These are phyloP conservation scores for Pelobates fuscus DNA, from an alignment of 2,113 vertebrate genomes.

Conservation along the genomic window DNA sequence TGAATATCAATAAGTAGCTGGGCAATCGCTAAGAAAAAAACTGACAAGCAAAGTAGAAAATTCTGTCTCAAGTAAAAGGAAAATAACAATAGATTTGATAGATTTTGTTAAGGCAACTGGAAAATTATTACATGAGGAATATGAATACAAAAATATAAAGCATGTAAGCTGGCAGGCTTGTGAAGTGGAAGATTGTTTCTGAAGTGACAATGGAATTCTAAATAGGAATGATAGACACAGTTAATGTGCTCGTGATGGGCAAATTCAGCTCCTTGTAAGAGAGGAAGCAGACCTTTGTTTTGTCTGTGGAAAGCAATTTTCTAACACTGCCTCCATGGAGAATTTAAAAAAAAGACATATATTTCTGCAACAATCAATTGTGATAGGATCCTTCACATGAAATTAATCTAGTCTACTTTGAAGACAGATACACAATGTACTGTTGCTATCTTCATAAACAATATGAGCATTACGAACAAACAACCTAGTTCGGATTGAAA, in stretches of 20 bases:
- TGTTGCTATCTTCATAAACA: slow-evolving; percentile 36
- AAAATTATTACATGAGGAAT: slow-evolving; percentile 38
- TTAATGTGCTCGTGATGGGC: slow-evolving; percentile 50
- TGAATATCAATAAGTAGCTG: slow-evolving; percentile 29
- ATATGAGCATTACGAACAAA: slow-evolving; percentile 41
- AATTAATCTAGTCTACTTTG: slow-evolving; percentile 48
- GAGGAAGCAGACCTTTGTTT: slow-evolving; percentile 49
- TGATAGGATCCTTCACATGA: slow-evolving; percentile 48
- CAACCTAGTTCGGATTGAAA: slow-evolving; percentile 13
- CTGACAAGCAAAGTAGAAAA: slow-evolving; percentile 44
- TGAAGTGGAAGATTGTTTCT: slow-evolving; percentile 27
- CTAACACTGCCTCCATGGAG: slow-evolving; percentile 42
- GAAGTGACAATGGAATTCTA: slow-evolving; percentile 44
- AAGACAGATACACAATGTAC: slow-evolving; percentile 33
- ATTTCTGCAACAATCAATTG: slow-evolving; percentile 46
- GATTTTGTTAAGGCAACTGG: slow-evolving; percentile 44
- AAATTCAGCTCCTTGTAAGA: slow-evolving; percentile 41
- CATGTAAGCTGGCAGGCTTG: slow-evolving; percentile 25
- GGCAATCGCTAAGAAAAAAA: slow-evolving; percentile 28
- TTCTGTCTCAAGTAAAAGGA: slow-evolving; percentile 25
- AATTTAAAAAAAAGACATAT: slow-evolving; percentile 51
- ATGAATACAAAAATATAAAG: slow-evolving; percentile 48
- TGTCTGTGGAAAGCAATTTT: slow-evolving; percentile 47
- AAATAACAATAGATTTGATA: slow-evolving; percentile 39
- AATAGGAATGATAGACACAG: slow-evolving; percentile 49